These are phyloP conservation scores for Montipora cactus DNA, from an alignment of 64 coral and sea anemone species.

Conservation along the genomic window DNA sequence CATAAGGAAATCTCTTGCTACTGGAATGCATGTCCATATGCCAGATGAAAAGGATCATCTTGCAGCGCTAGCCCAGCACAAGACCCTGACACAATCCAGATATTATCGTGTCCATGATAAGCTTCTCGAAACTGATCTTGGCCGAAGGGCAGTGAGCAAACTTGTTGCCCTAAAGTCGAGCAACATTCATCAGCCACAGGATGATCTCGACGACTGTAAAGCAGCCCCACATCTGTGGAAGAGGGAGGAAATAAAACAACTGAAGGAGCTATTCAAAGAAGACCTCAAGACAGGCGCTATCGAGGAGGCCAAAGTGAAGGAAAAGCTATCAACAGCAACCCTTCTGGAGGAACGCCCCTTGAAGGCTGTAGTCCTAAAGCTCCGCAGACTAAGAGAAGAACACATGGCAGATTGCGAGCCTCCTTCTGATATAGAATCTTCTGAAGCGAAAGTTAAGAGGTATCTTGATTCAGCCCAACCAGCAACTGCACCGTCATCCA, in stretches of 20 bases:
- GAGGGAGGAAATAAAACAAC: neutral
- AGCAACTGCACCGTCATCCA: constrained; percentile 41
- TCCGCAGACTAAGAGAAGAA: neutral
- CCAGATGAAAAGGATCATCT: constrained; percentile 55
- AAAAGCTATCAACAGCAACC: neutral
- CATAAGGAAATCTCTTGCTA: constrained; percentile 65
- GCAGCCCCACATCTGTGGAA: constrained; percentile 12
- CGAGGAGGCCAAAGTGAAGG: neutral
- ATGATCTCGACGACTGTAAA: constrained; percentile 10
- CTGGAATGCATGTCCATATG: constrained; percentile 65
- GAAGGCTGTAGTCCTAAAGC: neutral
- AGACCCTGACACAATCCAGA: constrained; percentile 56
- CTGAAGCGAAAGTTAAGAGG: constrained; percentile 61
- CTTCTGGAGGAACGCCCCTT: neutral
- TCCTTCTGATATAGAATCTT: constrained; percentile 27
- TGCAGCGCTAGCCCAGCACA: constrained; percentile 68
- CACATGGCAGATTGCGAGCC: neutral
- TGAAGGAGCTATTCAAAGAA: neutral
- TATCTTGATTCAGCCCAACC: constrained; percentile 59
- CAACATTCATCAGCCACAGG: constrained; percentile 30
- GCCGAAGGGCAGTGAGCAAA: constrained; percentile 57
- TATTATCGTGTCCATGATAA: constrained; percentile 69
- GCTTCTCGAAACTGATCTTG: constrained; percentile 49
- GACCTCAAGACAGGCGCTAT: neutral
- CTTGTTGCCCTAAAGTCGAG: constrained; percentile 62